phyloP scores from a whole-genome alignment of 2,797 vertebrate genomes.

The Sebastes iracundus region DNA sequence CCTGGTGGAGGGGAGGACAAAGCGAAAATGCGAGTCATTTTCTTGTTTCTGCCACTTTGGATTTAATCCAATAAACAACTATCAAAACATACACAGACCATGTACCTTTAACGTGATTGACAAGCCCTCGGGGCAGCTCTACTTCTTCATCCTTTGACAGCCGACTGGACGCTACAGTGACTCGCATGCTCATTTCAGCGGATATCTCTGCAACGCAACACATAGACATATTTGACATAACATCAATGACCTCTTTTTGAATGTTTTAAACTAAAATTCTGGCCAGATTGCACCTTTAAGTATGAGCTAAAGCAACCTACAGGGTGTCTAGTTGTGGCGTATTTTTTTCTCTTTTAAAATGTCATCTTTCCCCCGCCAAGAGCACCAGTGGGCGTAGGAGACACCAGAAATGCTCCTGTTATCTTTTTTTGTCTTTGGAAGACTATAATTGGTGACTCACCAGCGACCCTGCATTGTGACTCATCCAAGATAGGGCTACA shows the following conservation, averaged over 20 bases:
- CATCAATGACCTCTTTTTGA: not conserved
- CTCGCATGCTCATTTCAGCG: not conserved
- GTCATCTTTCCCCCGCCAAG: not conserved
- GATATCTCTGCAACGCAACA: not conserved
- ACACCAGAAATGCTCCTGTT: conserved; percentile 11
- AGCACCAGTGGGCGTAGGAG: not conserved
- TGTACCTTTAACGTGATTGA: too few relatives aligned
- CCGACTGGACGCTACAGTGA: too few relatives aligned
- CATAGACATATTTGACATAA: not conserved
- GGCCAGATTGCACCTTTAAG: not conserved
- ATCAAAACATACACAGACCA: too few relatives aligned
- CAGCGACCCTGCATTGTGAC: conserved; percentile 27
- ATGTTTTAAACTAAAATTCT: not conserved
- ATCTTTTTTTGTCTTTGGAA: not conserved
- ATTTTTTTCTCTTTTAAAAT: not conserved
- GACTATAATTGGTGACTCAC: conserved; percentile 44
- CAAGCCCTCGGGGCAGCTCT: too few relatives aligned
- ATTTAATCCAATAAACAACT: too few relatives aligned
- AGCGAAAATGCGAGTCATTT: too few relatives aligned
- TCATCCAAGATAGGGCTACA: conserved; percentile 21
- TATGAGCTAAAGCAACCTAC: not conserved
- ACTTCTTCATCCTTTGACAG: too few relatives aligned
- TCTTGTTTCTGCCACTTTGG: too few relatives aligned
- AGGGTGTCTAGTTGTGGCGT: not conserved
- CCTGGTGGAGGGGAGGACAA: too few relatives aligned